These are phyloP conservation scores for Artibeus lituratus DNA, from an alignment of 2,797 vertebrate species.

Conservation along the genomic window DNA sequence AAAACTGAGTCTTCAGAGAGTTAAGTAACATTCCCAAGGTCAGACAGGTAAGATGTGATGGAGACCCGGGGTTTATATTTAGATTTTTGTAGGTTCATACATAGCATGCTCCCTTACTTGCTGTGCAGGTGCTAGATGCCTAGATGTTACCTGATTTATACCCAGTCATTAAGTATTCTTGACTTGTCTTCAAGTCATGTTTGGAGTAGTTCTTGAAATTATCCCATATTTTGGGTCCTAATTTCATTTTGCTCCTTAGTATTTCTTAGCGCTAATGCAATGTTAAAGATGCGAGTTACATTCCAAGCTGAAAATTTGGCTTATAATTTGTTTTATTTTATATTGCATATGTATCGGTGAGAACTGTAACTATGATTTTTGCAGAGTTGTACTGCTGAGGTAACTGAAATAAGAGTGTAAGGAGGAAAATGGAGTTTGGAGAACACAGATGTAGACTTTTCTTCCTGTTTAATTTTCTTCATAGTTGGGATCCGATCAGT, in stretches of 20 bases:
- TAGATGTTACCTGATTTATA: background rate
- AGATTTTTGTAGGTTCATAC: background rate
- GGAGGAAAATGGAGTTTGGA: background rate
- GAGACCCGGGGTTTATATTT: background rate
- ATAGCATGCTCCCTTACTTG: background rate
- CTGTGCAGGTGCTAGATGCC: background rate
- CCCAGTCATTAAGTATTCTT: background rate
- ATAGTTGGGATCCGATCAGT: background rate
- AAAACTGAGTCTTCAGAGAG: background rate
- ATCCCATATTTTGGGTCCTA: background rate
- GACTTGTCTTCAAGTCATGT: background rate
- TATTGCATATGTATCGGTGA: background rate
- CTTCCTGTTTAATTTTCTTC: background rate
- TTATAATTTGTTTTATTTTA: background rate
- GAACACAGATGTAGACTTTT: background rate
- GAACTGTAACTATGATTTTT: background rate
- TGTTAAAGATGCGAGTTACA: background rate
- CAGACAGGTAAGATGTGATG: background rate
- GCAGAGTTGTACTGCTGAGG: background rate
- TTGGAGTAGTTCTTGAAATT: background rate
- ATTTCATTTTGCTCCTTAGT: conserved; percentile 16
- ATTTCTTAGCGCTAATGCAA: background rate
- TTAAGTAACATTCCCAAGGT: background rate
- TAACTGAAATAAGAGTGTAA: background rate
- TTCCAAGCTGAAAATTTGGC: background rate